These are phyloP conservation scores for Polyommatus iphigenia DNA, from an alignment of 2,888 invertebrate genomes.

Conservation along the genomic window DNA sequence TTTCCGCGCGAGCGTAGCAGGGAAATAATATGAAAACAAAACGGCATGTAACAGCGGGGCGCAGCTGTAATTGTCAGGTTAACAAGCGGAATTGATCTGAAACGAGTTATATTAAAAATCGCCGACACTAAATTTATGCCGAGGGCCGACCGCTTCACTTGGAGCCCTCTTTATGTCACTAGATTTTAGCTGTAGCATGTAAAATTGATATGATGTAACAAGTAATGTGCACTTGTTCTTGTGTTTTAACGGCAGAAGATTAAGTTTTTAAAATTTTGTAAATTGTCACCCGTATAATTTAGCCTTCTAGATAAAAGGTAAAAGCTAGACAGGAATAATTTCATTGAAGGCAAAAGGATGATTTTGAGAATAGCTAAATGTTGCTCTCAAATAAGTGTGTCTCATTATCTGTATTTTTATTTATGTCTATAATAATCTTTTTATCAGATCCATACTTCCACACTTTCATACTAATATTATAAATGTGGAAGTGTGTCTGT, in stretches of 20 bases:
- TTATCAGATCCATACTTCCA: too few relatives aligned
- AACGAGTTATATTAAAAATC: slow-evolving; percentile 55
- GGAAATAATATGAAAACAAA: slow-evolving; percentile 30
- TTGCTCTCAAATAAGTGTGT: too few relatives aligned
- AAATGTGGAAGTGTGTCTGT: too few relatives aligned
- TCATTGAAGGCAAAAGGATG: too few relatives aligned
- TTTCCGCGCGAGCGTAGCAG: not conserved
- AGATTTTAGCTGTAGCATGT: slow-evolving; percentile 32
- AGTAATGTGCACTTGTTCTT: slow-evolving; percentile 3
- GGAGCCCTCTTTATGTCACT: slow-evolving; percentile 29
- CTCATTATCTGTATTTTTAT: too few relatives aligned
- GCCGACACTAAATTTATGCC: slow-evolving; percentile 51
- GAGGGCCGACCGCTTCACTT: slow-evolving; percentile 38
- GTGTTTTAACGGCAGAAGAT: not conserved
- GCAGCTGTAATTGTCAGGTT: slow-evolving; percentile 27
- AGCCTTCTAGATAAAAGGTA: too few relatives aligned
- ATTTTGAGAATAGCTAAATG: too few relatives aligned
- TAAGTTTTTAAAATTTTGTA: too few relatives aligned
- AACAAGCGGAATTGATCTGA: slow-evolving; percentile 37
- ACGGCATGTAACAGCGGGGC: slow-evolving; percentile 16
- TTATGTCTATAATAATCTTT: too few relatives aligned
- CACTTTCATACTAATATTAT: too few relatives aligned
- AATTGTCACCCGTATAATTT: too few relatives aligned
- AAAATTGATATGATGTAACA: slow-evolving; percentile 18
- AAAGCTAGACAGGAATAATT: too few relatives aligned